phyloP scores from a whole-genome alignment of 1,140 invertebrate species.

The Scaptomyza hsui region DNA sequence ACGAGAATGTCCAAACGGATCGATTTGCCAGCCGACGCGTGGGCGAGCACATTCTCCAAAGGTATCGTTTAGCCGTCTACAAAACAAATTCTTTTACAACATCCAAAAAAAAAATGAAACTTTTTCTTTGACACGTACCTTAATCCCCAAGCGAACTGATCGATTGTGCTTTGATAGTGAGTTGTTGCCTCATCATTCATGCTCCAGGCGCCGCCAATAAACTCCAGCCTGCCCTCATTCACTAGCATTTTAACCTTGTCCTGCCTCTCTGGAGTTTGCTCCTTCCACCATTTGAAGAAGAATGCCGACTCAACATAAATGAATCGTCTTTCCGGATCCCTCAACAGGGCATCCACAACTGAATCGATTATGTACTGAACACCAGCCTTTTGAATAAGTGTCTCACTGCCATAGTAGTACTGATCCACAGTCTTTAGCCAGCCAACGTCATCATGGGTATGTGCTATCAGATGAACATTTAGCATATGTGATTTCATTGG shows the following conservation, averaged over 20 bases:
- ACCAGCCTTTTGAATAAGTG: slow-evolving; percentile 90
- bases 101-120: too few relatives aligned
- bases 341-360: slow-evolving; percentile 90
- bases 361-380: slow-evolving; percentile 97
- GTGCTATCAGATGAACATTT: slow-evolving; percentile 93
- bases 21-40: slow-evolving; percentile 95
- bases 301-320: slow-evolving; percentile 94
- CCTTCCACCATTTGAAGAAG: slow-evolving; percentile 96
- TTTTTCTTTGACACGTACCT: slow-evolving; percentile 32
- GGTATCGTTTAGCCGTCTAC: slow-evolving; percentile 88
- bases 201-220: slow-evolving; percentile 93
- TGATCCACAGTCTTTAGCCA: slow-evolving; percentile 97
- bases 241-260: slow-evolving; percentile 88
- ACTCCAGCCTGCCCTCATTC: slow-evolving; percentile 91
- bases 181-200: slow-evolving; percentile 98
- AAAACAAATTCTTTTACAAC: not conserved
- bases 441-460: slow-evolving; percentile 95
- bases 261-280: slow-evolving; percentile 87
- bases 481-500: slow-evolving; percentile 69
- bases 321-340: slow-evolving; percentile 89
- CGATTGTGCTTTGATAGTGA: slow-evolving; percentile 97
- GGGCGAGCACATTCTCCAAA: slow-evolving; percentile 93
- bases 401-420: slow-evolving; percentile 85
- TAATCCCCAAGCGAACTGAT: slow-evolving; percentile 93
- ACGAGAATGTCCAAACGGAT: slow-evolving; percentile 96